phyloP scores from a whole-genome alignment of 2,888 invertebrate genomes.

The Drosophila borealis region DNA sequence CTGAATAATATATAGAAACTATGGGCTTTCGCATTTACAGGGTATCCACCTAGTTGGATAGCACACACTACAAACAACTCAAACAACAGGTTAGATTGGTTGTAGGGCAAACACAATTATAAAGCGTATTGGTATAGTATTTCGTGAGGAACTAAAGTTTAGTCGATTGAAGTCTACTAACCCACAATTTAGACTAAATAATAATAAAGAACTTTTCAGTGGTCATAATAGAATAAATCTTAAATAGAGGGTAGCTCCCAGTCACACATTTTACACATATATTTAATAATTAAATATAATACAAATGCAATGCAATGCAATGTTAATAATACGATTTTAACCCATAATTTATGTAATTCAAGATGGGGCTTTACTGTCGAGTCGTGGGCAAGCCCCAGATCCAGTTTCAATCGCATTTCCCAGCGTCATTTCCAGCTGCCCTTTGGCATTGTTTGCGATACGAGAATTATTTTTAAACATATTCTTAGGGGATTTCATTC shows the following conservation, averaged over 20 bases:
- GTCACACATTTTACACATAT: not conserved
- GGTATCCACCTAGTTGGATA: too few relatives aligned
- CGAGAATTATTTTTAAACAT: slow-evolving; percentile 10
- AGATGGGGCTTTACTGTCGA: slow-evolving; percentile 12
- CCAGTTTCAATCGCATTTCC: slow-evolving; percentile 1
- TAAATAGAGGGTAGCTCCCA: not conserved
- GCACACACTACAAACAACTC: too few relatives aligned
- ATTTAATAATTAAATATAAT: not conserved
- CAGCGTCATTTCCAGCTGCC: slow-evolving; percentile 4
- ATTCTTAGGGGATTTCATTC: not conserved
- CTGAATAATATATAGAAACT: too few relatives aligned
- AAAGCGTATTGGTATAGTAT: too few relatives aligned
- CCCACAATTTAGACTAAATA: too few relatives aligned
- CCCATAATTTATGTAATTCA: not conserved
- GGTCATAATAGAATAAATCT: too few relatives aligned
- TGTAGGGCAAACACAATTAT: too few relatives aligned
- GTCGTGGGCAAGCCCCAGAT: slow-evolving; percentile 34
- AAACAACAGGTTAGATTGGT: too few relatives aligned
- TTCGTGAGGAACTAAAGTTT: too few relatives aligned
- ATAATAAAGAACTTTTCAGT: too few relatives aligned
- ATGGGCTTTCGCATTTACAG: too few relatives aligned
- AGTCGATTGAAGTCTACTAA: too few relatives aligned
- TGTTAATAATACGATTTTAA: not conserved
- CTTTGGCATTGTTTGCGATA: slow-evolving; percentile 13
- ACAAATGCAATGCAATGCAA: not conserved